Evolutionary conservation across 2,888 invertebrate genomes (phyloP).

Genomic region (Nemoura dubitans): DNA sequence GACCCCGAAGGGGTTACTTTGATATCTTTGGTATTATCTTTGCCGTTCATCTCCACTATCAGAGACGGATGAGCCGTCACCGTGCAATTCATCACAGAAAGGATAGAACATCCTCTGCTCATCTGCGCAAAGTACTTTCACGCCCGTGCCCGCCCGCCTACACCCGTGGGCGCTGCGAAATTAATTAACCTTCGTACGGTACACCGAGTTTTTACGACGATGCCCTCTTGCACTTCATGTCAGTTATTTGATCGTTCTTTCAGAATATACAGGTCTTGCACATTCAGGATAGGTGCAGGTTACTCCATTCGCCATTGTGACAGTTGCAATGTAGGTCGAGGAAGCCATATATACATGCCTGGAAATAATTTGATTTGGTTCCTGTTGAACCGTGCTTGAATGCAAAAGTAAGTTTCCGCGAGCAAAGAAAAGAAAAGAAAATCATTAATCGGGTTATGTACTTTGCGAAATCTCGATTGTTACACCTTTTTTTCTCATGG

Average conservation of each 20-base stretch:
- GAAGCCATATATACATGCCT: neutral
- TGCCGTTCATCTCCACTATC: neutral
- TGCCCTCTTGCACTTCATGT: neutral
- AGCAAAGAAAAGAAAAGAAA: neutral
- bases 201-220: neutral
- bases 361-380: neutral
- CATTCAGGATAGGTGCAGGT: neutral
- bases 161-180: neutral
- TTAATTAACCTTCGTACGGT: neutral
- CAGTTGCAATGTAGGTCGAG: neutral
- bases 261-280: too few species aligned
- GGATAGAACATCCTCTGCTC: neutral
- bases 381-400: neutral
- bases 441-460: neutral
- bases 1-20: constrained; percentile 1
- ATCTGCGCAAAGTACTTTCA: neutral
- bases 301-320: neutral
- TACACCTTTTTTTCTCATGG: neutral
- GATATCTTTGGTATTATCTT: neutral
- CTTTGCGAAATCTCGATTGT: constrained; percentile 7
- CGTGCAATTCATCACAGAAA: neutral
- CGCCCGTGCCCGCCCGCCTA: neutral
- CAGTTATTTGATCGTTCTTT: too few species aligned
- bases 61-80: neutral
- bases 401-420: neutral